Percentiles rank a stretch among this genome's conserved stretches.
These are phyloP conservation scores for Xyrauchen texanus DNA, from an alignment of 2,113 vertebrate species.

Conservation along the genomic window DNA sequence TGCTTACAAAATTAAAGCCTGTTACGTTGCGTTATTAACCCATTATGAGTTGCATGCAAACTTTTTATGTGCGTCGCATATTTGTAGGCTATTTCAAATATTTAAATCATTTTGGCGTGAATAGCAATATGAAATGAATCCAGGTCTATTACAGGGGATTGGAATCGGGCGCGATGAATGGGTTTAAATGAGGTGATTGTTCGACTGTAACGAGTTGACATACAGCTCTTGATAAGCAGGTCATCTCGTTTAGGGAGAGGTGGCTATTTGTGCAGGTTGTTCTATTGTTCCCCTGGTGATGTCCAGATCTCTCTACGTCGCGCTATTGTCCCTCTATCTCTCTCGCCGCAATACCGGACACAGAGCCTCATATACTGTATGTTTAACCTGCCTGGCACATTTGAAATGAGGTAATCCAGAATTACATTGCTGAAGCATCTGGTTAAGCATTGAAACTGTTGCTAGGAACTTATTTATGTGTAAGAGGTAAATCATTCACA, in stretches of 20 bases:
- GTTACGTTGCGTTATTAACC: not conserved
- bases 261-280: not conserved
- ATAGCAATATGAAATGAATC: not conserved
- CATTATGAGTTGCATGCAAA: conserved; percentile 30
- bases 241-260: conserved; percentile 7
- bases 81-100: not conserved
- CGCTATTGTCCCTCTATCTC: conserved; percentile 49
- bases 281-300: conserved; percentile 51
- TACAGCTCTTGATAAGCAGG: conserved; percentile 29
- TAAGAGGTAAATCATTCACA: conserved; percentile 27
- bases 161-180: not conserved
- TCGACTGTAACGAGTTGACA: conserved; percentile 10
- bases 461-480: conserved; percentile 48
- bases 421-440: not conserved
- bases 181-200: conserved; percentile 31
- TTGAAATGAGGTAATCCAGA: conserved; percentile 34
- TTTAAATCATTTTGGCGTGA: not conserved
- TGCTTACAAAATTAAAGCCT: not conserved
- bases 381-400: conserved; percentile 34
- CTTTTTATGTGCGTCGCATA: conserved; percentile 1
- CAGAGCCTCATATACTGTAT: conserved; percentile 8
- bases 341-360: conserved; percentile 57
- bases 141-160: not conserved
- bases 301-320: conserved; percentile 43
- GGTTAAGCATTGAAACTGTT: conserved; percentile 25